Conservation (phyloP, 2,113 vertebrate species). For the Peromyscus polionotus region DNA sequence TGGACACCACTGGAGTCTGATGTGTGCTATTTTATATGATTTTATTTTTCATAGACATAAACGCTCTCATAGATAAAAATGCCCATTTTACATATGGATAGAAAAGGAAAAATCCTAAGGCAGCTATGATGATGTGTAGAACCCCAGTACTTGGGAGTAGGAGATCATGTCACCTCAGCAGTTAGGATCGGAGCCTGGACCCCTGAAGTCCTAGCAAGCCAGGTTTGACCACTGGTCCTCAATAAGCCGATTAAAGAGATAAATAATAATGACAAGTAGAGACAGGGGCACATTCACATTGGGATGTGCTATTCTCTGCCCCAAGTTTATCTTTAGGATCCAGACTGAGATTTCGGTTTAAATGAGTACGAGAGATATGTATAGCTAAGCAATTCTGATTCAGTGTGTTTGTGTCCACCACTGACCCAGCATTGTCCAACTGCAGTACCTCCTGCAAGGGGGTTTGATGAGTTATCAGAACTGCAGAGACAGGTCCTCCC, state of each 20-base stretch:
- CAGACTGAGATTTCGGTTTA: neutral
- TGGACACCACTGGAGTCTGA: neutral
- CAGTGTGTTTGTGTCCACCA: no score
- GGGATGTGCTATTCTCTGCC: neutral
- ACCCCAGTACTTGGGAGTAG: neutral
- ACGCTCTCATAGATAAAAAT: neutral
- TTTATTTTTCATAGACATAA: neutral
- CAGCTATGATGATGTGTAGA: neutral
- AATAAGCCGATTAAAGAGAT: neutral
- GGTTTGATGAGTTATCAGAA: neutral
- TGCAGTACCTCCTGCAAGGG: neutral
- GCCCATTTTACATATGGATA: neutral
- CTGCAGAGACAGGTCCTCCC: neutral
- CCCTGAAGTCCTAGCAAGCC: neutral
- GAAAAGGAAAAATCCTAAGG: neutral
- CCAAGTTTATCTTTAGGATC: neutral
- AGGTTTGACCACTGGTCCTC: no score
- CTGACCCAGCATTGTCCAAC: neutral
- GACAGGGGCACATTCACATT: neutral
- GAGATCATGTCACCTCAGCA: neutral
- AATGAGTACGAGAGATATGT: neutral
- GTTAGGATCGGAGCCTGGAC: neutral
- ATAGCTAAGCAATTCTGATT: neutral
- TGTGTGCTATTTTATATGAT: neutral
- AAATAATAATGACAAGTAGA: neutral